Conservation (phyloP, 2,888 invertebrate genomes). For the Campoletis raptor region DNA sequence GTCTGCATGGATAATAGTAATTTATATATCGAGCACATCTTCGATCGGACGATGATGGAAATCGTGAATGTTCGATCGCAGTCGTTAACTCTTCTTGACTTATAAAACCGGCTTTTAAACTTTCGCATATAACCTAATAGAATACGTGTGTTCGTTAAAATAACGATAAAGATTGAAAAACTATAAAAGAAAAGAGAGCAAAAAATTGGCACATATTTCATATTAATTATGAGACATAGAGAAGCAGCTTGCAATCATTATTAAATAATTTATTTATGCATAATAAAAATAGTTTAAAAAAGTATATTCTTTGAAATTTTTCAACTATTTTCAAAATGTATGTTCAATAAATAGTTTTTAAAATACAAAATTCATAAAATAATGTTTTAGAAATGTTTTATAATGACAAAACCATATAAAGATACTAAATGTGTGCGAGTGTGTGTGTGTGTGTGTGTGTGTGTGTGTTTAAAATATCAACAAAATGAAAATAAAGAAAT, state of each 20-base stretch:
- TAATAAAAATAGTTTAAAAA: neutral
- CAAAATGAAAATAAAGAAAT: neutral
- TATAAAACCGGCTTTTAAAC: slow-evolving; percentile 55
- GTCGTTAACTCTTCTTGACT: slow-evolving; percentile 51
- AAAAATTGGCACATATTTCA: neutral
- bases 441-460: too few species aligned
- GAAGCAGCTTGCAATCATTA: neutral
- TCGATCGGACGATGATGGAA: slow-evolving; percentile 52
- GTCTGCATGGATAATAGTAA: slow-evolving; percentile 54
- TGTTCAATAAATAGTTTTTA: too few species aligned
- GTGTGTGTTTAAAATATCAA: neutral
- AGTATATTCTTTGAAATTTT: neutral
- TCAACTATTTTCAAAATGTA: neutral
- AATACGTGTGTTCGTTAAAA: slow-evolving; percentile 4
- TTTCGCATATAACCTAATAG: slow-evolving; percentile 1
- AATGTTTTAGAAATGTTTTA: neutral
- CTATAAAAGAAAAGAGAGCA: neutral
- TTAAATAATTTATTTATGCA: neutral
- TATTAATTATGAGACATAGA: neutral
- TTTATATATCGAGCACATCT: slow-evolving; percentile 50
- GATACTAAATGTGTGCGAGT: neutral
- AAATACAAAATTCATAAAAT: neutral
- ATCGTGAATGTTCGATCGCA: slow-evolving; percentile 60
- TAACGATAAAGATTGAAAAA: neutral
- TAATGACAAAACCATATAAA: neutral